These are phyloP conservation scores for Brachionus sp. DNA, from an alignment of 1,140 invertebrate genomes.

Conservation along the genomic window DNA sequence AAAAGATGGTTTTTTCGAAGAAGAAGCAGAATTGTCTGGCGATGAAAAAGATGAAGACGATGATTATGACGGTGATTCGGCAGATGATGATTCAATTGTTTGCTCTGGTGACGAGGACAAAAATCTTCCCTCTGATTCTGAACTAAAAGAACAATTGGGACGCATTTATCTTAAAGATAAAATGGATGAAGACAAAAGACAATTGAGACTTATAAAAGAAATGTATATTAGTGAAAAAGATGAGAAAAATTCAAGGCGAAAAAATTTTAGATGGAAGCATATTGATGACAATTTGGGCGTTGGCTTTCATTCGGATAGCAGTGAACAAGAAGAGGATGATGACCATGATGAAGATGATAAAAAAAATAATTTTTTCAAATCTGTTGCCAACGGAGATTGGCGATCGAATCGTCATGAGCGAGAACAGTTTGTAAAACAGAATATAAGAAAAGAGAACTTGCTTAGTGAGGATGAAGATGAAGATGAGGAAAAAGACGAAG, in stretches of 20 bases:
- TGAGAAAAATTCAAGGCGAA: constrained; percentile 6
- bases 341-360: not conserved
- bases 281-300: constrained; percentile 27
- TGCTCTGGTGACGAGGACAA: constrained; percentile 27
- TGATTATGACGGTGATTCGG: constrained; percentile 8
- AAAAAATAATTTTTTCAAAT: constrained; percentile 13
- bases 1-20: constrained; percentile 40
- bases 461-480: not conserved
- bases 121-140: not conserved
- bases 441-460: constrained; percentile 35
- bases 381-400: constrained; percentile 20
- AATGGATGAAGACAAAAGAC: constrained; percentile 33
- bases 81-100: constrained; percentile 31
- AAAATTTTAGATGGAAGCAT: constrained; percentile 41
- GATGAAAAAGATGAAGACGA: constrained; percentile 24
- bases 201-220: constrained; percentile 36
- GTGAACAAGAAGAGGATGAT: constrained; percentile 30
- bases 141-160: constrained; percentile 26
- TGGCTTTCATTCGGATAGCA: not conserved
- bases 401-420: constrained; percentile 37
- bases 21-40: constrained; percentile 39
- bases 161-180: constrained; percentile 42
- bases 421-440: constrained; percentile 31
- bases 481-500: not conserved
- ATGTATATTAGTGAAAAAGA: constrained; percentile 31